These are phyloP conservation scores for Altica lythri DNA, from an alignment of 2,888 invertebrate species.

Conservation along the genomic window DNA sequence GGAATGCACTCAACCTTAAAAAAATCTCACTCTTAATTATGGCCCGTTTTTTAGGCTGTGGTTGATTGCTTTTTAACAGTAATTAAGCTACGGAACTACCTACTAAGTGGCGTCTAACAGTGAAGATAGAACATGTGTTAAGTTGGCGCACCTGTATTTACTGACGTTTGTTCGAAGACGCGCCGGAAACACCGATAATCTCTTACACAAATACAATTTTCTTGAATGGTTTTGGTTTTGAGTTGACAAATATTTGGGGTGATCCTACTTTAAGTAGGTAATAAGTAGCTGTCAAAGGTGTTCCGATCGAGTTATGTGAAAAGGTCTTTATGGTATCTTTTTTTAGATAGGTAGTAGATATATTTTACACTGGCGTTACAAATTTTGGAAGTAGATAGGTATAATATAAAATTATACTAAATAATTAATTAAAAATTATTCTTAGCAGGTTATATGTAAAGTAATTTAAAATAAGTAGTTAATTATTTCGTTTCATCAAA, in stretches of 20 bases:
- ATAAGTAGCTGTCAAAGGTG: not conserved
- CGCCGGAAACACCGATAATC: slow-evolving; percentile 45
- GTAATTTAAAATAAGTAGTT: too few species aligned
- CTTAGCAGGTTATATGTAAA: too few species aligned
- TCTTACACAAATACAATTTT: slow-evolving; percentile 34
- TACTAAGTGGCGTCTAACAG: slow-evolving; percentile 35
- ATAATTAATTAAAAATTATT: too few species aligned
- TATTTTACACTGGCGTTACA: too few species aligned
- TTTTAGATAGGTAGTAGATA: too few species aligned
- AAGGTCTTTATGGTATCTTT: too few species aligned
- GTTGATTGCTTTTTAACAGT: slow-evolving; percentile 25
- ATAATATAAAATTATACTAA: too few species aligned
- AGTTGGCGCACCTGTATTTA: slow-evolving; percentile 47
- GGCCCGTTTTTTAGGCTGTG: slow-evolving; percentile 21
- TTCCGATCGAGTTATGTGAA: too few species aligned
- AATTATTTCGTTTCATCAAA: too few species aligned
- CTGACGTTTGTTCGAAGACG: slow-evolving; percentile 39
- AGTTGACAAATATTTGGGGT: slow-evolving; percentile 30
- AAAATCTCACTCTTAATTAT: slow-evolving; percentile 28
- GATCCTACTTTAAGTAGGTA: slow-evolving; percentile 14
- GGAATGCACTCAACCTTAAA: too few species aligned
- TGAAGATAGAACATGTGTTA: slow-evolving; percentile 43
- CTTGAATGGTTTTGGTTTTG: slow-evolving; percentile 22
- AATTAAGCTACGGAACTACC: slow-evolving; percentile 18
- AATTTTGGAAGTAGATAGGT: too few species aligned